A percentile compares a stretch with the other conserved stretches of the same genome.
These are phyloP conservation scores for Iguana delicatissima DNA, from an alignment of 2,797 vertebrate species.

Conservation along the genomic window DNA sequence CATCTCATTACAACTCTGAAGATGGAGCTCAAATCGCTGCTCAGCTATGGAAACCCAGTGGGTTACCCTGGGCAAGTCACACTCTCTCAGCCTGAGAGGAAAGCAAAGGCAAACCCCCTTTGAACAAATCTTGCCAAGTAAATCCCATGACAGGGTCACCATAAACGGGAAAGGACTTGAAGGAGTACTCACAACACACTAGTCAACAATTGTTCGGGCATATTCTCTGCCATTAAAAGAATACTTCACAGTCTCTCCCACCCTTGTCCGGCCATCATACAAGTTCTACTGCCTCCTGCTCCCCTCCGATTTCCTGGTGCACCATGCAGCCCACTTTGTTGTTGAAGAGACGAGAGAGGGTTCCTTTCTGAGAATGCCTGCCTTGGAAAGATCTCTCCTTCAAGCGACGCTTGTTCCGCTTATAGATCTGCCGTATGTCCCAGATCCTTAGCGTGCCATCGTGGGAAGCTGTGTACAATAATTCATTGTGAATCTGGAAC, in stretches of 20 bases:
- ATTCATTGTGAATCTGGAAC: conserved; percentile 81
- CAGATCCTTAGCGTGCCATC: conserved; percentile 82
- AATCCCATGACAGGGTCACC: no score
- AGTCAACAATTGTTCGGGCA: background rate
- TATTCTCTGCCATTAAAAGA: no score
- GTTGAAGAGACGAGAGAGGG: conserved; percentile 81
- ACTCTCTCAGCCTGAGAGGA: no score
- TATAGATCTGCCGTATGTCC: conserved; percentile 81
- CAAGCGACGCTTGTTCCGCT: conserved; percentile 61
- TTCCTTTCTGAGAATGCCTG: conserved; percentile 75
- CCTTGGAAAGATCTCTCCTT: conserved; percentile 70
- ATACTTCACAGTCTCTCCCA: background rate
- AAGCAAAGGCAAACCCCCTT: no score
- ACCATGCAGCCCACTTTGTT: conserved; percentile 82
- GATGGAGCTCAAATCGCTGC: no score
- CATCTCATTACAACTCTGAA: no score
- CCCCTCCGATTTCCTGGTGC: conserved; percentile 60
- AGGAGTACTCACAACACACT: no score
- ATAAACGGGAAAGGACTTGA: background rate
- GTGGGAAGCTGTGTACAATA: conserved; percentile 85
- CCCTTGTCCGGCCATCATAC: conserved; percentile 55
- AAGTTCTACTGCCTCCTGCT: conserved; percentile 70
- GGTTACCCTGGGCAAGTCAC: no score
- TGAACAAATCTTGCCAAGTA: no score
- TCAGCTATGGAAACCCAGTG: no score